Percentiles rank a stretch among this genome's conserved stretches.
Evolutionary conservation across 1,140 invertebrate genomes (phyloP).

Genomic region (Calliopsis andreniformis): DNA sequence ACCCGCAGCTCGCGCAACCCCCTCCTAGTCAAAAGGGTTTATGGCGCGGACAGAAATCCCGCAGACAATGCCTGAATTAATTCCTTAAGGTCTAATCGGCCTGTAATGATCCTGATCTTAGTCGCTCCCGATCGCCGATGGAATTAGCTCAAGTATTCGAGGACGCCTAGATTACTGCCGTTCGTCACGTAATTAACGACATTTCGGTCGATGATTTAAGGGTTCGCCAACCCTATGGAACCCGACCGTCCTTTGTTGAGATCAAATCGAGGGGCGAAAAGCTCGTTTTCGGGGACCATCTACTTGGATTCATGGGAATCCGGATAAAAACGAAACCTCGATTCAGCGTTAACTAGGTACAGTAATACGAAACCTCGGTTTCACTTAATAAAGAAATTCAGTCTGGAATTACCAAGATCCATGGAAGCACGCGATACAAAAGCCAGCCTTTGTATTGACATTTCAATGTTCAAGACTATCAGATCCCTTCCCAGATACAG

Average conservation of each 20-base stretch:
- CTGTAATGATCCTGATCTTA: slow-evolving; percentile 73
- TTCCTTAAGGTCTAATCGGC: slow-evolving; percentile 74
- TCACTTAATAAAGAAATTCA: no score
- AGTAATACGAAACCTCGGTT: no score
- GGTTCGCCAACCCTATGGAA: slow-evolving; percentile 5
- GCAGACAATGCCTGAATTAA: slow-evolving; percentile 76
- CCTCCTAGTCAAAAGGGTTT: slow-evolving; percentile 75
- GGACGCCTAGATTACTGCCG: slow-evolving; percentile 45
- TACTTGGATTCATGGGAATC: background rate
- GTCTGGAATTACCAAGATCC: no score
- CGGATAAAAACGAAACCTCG: background rate
- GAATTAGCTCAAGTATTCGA: slow-evolving; percentile 60
- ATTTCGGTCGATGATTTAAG: slow-evolving; percentile 61
- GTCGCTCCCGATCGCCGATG: slow-evolving; percentile 27
- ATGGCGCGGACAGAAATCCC: slow-evolving; percentile 75
- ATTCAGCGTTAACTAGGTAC: no score
- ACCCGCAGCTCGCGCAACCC: slow-evolving; percentile 56
- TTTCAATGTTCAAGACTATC: no score
- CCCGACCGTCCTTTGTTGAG: slow-evolving; percentile 36
- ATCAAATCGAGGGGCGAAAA: background rate
- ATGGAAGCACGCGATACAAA: no score
- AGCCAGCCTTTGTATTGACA: no score
- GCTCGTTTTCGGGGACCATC: background rate
- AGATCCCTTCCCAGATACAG: no score
- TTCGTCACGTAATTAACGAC: slow-evolving; percentile 64